Evolutionary conservation across 2,888 invertebrate species (phyloP).

Genomic region (Phlogophora meticulosa): DNA sequence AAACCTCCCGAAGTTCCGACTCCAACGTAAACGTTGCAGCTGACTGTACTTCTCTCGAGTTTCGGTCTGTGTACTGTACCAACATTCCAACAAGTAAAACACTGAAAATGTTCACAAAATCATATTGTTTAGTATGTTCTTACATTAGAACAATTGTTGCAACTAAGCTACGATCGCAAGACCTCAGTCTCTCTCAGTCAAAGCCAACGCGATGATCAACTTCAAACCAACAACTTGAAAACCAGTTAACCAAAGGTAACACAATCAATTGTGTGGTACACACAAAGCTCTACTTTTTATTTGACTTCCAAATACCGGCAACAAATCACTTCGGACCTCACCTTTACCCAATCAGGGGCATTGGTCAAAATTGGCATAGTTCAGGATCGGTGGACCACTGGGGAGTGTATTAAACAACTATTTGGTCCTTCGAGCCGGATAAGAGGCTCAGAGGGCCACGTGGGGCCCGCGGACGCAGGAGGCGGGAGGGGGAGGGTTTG

Average conservation of each 20-base stretch:
- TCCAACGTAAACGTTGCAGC: conserved; percentile 24
- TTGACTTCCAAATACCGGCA: conserved; percentile 41
- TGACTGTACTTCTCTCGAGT: conserved; percentile 6
- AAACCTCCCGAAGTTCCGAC: conserved; percentile 3
- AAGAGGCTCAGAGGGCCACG: conserved; percentile 12
- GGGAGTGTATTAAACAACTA: conserved; percentile 64
- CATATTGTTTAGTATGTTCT: background rate
- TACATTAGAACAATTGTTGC: background rate
- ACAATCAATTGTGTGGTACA: conserved; percentile 13
- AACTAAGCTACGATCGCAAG: background rate
- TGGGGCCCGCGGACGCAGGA: background rate
- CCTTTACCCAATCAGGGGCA: conserved; percentile 57
- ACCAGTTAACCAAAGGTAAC: conserved; percentile 25
- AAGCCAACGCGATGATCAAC: too few species aligned
- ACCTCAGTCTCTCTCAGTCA: background rate
- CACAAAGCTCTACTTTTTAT: conserved; percentile 44
- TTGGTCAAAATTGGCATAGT: conserved; percentile 65
- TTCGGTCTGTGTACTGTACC: conserved; percentile 14
- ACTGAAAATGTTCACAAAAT: conserved; percentile 16
- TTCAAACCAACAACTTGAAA: conserved; percentile 35
- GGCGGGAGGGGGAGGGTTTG: conserved; percentile 26
- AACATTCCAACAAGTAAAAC: conserved; percentile 23
- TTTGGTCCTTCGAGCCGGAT: conserved; percentile 56
- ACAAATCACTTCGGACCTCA: conserved; percentile 52
- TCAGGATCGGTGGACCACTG: conserved; percentile 37